These are phyloP conservation scores for Pyrgilauda ruficollis DNA, from an alignment of 2,113 vertebrate species.

Conservation along the genomic window DNA sequence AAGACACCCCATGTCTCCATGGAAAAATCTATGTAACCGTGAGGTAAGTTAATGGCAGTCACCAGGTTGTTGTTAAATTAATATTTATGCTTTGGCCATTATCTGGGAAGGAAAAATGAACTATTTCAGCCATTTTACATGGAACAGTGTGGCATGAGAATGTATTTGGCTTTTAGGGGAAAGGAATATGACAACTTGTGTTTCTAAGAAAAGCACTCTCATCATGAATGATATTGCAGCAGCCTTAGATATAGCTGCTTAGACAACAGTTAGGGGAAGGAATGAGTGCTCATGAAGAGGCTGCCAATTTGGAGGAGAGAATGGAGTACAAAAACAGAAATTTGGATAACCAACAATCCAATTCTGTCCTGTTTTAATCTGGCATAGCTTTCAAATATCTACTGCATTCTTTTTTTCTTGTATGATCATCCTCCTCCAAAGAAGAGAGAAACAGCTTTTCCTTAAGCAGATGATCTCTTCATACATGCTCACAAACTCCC, in stretches of 20 bases:
- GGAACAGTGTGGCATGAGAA: not conserved
- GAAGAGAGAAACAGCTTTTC: slow-evolving; percentile 4
- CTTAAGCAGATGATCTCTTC: slow-evolving; percentile 15
- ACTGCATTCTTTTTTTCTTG: not conserved
- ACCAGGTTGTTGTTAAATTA: not conserved
- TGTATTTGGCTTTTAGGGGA: not conserved
- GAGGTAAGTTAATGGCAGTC: not conserved
- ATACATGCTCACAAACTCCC: not conserved
- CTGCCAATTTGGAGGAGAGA: not conserved
- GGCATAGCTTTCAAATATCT: not conserved
- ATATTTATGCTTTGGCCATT: not conserved
- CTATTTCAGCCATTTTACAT: not conserved
- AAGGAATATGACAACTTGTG: not conserved
- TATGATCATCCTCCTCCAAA: not conserved
- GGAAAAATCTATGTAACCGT: not conserved
- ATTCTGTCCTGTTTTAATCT: not conserved
- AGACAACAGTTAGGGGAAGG: not conserved
- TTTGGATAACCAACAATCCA: not conserved
- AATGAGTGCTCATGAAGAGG: not conserved
- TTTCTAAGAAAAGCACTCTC: slow-evolving; percentile 29
- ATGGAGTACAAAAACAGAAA: not conserved
- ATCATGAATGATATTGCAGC: not conserved
- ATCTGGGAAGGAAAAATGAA: not conserved
- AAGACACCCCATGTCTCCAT: not conserved
- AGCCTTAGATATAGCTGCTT: slow-evolving; percentile 4